Evolutionary conservation across 2,888 invertebrate species (phyloP), one percentile per base, ranked within the genome.

Genomic region (Oscheius sp.): DNA sequence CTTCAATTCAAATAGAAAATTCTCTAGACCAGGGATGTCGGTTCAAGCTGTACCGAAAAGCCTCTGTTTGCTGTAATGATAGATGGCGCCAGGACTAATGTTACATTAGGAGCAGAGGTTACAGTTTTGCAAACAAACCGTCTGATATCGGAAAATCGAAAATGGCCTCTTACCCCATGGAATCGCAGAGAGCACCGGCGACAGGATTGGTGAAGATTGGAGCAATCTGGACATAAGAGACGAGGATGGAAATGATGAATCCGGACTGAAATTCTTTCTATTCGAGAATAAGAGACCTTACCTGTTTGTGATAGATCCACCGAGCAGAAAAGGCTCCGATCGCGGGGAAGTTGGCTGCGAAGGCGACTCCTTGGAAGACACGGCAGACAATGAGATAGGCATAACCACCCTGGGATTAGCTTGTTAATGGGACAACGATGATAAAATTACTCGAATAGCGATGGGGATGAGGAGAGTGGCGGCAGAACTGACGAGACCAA

Each of bases 301-400:
- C 68, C 61, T 81, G 82, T 66, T 82, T 82, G 63, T 76, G 81
- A 65, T 82, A 82, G 2, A 81, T 77, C 80, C 81, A 82, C 65
- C 80, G 77, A 6, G 75, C 73, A 10, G 79, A 76, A 52, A 82
- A 82, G 1, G 79, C 75, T n/a, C 82, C 82, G 53, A 82, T 82
- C 8, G 74, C 79, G 1, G 82, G 82, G 46, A 82, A 83, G 65
- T 82, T 82, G n/a, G 74, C 77, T 8, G 82, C 81, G 45, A 82
- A 82, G 6, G 82, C 82, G 37, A 83, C 46, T 23, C 80, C 81
- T 69, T 82, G 82, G 25, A 83, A 65, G 25, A 76, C 66, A 12
- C 82, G 75, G 5, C 68, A 68, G 0, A 71, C 77, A 31, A 83
- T 58, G 6, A 76, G 68, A 46, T 73, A 83, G 42, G 76, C 76